Conservation (phyloP, 2,888 invertebrate species). For the Penaeus monodon region DNA sequence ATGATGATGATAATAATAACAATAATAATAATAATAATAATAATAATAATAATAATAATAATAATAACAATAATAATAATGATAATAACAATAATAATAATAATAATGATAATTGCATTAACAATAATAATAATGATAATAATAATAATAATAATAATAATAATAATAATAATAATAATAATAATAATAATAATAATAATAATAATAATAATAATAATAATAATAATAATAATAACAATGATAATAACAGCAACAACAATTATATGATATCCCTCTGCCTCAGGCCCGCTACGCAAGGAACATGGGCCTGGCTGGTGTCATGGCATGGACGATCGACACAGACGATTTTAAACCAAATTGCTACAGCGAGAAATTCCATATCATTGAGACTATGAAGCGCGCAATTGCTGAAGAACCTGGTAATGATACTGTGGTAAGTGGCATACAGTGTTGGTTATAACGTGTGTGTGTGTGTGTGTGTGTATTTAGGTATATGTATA, state of each 20-base stretch:
- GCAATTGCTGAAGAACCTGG: slow-evolving; percentile 23
- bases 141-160: no score
- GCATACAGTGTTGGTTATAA: not conserved
- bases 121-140: no score
- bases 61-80: no score
- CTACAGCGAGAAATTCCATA: slow-evolving; percentile 25
- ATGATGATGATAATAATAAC: not conserved
- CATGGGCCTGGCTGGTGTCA: slow-evolving; percentile 49
- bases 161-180: no score
- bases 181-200: no score
- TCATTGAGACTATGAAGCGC: slow-evolving; percentile 38
- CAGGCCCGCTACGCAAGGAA: slow-evolving; percentile 52
- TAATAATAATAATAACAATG: no score
- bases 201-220: no score
- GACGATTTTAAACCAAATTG: slow-evolving; percentile 48
- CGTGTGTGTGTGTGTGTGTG: not conserved
- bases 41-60: not conserved
- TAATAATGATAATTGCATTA: no score
- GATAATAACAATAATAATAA: no score
- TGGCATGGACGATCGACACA: slow-evolving; percentile 62
- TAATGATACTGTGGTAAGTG: not conserved
- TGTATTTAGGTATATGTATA: no score
- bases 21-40: not conserved
- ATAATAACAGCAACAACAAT: no score
- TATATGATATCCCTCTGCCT: no score